Evolutionary conservation across 1,140 invertebrate genomes (phyloP).

Genomic region (Scaptomyza pallida): DNA sequence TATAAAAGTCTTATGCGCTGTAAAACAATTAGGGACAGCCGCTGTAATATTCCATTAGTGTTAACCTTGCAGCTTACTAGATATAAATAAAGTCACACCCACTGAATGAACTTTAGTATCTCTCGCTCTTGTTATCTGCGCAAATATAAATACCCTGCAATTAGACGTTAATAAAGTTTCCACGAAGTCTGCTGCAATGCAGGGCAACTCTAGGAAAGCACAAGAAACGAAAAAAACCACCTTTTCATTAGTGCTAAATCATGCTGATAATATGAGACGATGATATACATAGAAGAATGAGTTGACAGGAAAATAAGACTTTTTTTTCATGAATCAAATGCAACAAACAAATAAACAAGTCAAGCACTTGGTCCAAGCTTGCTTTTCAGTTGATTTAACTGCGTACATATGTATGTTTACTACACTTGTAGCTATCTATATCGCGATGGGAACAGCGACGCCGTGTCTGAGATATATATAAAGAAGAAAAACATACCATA

Average conservation of each 20-base stretch:
- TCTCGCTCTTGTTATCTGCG: conserved; percentile 33
- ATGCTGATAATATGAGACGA: conserved; percentile 64
- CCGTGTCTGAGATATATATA: conserved; percentile 47
- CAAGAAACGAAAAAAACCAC: conserved; percentile 19
- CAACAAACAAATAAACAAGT: conserved; percentile 35
- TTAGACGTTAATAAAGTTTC: conserved; percentile 68
- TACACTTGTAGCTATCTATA: conserved; percentile 6
- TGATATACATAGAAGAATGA: background rate
- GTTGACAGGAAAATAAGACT: conserved; percentile 1
- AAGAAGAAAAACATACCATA: conserved; percentile 16
- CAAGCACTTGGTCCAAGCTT: no score
- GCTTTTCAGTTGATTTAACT: conserved; percentile 23
- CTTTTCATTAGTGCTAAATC: conserved; percentile 36
- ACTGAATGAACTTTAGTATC: conserved; percentile 8
- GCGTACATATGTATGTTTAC: background rate
- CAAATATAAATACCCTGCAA: conserved; percentile 46
- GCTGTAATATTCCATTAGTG: conserved; percentile 32
- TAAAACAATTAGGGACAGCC: conserved; percentile 8
- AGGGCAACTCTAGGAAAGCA: background rate
- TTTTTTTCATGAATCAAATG: conserved; percentile 54
- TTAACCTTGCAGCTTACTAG: conserved; percentile 1
- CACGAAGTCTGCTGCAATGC: conserved; percentile 60
- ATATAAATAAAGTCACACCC: conserved; percentile 3
- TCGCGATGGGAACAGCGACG: conserved; percentile 36
- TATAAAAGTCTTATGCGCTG: background rate